Conservation (phyloP, 53 echinoderm and acorn worm species). For the Echinarachnius parma region DNA sequence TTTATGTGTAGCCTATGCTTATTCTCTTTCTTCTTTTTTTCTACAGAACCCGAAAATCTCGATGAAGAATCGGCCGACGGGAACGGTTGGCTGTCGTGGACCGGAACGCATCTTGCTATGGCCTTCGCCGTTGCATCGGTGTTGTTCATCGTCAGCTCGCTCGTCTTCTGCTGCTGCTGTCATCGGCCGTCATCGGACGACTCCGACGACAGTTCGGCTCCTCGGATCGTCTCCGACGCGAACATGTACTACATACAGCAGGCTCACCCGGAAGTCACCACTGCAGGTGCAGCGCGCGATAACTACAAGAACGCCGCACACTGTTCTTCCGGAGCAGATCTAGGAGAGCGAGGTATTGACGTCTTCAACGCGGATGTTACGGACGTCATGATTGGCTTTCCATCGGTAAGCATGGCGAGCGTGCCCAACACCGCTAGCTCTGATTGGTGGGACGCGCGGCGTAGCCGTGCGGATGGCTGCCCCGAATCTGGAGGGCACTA, state of each 20-base stretch:
- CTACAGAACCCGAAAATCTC: conserved; percentile 36
- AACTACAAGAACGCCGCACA: neutral
- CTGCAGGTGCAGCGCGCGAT: neutral
- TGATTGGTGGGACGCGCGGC: conserved; percentile 21
- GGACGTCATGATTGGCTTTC: conserved; percentile 27
- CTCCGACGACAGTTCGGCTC: conserved; percentile 7
- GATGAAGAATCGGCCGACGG: conserved; percentile 8
- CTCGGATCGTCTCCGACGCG: conserved; percentile 34
- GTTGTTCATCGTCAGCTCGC: conserved; percentile 58
- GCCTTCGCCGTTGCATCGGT: conserved; percentile 67
- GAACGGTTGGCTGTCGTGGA: conserved; percentile 71
- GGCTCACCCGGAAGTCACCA: conserved; percentile 19
- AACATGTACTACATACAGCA: conserved; percentile 50
- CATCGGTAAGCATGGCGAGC: conserved; percentile 7
- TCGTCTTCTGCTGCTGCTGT: conserved; percentile 66
- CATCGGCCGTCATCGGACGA: conserved; percentile 12
- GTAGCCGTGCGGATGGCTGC: conserved; percentile 36
- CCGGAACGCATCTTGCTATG: conserved; percentile 80
- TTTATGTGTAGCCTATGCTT: neutral
- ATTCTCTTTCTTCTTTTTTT: neutral
- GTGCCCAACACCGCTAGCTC: conserved; percentile 5
- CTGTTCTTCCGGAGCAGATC: too few relatives aligned
- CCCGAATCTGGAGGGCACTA: neutral
- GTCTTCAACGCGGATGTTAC: conserved; percentile 20
- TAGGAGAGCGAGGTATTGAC: too few relatives aligned